phyloP scores from a whole-genome alignment of 2,113 vertebrate genomes.

The Microcebus tavaratra region DNA sequence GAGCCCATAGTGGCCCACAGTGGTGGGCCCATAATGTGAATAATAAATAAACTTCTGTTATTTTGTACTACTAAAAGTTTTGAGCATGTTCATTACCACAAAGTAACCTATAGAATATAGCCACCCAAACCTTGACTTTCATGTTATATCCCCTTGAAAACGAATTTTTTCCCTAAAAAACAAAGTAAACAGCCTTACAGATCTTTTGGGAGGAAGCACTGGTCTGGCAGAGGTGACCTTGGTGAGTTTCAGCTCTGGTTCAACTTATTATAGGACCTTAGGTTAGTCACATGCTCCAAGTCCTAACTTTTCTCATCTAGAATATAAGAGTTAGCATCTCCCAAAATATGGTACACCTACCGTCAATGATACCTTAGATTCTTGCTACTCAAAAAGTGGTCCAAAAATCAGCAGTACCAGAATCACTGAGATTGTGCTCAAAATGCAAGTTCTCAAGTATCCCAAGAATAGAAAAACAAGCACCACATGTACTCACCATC shows the following conservation, averaged over 20 bases:
- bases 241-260: background rate
- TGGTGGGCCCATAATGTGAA: background rate
- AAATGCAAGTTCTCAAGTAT: background rate
- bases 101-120: background rate
- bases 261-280: background rate
- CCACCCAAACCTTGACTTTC: background rate
- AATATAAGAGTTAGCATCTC: background rate
- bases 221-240: background rate
- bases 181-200: background rate
- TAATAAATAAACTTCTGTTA: background rate
- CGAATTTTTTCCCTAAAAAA: background rate
- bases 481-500: too few species aligned
- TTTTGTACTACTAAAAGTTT: background rate
- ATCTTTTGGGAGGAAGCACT: background rate
- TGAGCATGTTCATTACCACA: background rate
- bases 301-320: background rate
- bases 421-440: background rate
- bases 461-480: too few species aligned
- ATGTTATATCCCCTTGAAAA: background rate
- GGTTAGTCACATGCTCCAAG: background rate
- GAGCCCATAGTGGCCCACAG: background rate
- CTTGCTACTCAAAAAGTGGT: background rate
- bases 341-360: background rate
- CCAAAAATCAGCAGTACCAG: background rate
- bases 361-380: background rate